These are phyloP conservation scores for Schlechtendalia chinensis DNA, from an alignment of 1,140 invertebrate species.

Conservation along the genomic window DNA sequence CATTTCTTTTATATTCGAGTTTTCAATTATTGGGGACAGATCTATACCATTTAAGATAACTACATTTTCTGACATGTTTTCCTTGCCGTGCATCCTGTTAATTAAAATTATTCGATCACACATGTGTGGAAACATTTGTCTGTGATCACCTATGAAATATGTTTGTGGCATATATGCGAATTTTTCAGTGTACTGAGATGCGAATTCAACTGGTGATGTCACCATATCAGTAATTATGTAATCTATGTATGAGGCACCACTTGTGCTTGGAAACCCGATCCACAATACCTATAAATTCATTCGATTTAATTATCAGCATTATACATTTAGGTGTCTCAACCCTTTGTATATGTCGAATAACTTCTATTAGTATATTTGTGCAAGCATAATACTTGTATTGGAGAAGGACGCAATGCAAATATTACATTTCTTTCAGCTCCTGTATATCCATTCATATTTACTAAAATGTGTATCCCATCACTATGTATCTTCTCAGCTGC, in stretches of 20 bases:
- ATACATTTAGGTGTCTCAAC: conserved; percentile 92
- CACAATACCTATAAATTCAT: too few relatives aligned
- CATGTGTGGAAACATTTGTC: too few relatives aligned
- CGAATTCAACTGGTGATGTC: conserved; percentile 86
- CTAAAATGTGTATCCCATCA: conserved; percentile 94
- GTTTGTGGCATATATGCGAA: conserved; percentile 97
- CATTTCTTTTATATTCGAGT: too few relatives aligned
- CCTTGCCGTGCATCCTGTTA: conserved; percentile 62
- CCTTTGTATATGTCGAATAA: too few relatives aligned
- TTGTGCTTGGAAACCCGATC: conserved; percentile 98
- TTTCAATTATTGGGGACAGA: too few relatives aligned
- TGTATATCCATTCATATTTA: conserved; percentile 99
- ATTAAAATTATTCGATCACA: conserved; percentile 75
- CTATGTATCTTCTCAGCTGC: conserved; percentile 90
- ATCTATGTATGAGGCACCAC: conserved; percentile 97
- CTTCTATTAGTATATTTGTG: too few relatives aligned
- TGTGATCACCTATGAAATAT: conserved; percentile 98
- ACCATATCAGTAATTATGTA: conserved; percentile 95
- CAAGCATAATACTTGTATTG: too few relatives aligned
- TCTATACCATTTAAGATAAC: too few relatives aligned
- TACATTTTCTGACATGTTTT: conserved; percentile 60
- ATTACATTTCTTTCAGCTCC: conserved; percentile 93
- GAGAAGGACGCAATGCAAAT: too few relatives aligned
- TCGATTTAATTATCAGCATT: too few relatives aligned
- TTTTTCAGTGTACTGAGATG: conserved; percentile 98